These are phyloP conservation scores for Eudyptes chrysolophus DNA, from an alignment of 2,113 vertebrate genomes.

Conservation along the genomic window DNA sequence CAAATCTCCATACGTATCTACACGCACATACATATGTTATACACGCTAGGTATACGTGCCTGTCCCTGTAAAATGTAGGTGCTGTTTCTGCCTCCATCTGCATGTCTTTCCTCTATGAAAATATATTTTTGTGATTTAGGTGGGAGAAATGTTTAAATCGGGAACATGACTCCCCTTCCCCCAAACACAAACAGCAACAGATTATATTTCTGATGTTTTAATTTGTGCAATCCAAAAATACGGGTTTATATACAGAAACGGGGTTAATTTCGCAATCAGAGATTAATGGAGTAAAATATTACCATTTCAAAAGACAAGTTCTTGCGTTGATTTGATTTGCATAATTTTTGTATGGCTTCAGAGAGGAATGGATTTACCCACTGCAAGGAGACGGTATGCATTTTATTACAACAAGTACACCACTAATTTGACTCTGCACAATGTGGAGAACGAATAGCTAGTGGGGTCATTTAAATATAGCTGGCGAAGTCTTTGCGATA, in stretches of 20 bases:
- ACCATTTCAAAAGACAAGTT: conserved; percentile 65
- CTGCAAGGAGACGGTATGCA: conserved; percentile 26
- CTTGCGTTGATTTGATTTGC: conserved; percentile 55
- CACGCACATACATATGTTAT: neutral
- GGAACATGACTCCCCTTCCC: neutral
- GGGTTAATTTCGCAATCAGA: conserved; percentile 43
- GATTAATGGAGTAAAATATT: conserved; percentile 40
- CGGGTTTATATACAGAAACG: neutral
- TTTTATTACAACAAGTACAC: conserved; percentile 8
- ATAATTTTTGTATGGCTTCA: conserved; percentile 52
- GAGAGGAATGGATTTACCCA: conserved; percentile 18
- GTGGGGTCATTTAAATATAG: conserved; percentile 44
- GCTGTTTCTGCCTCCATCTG: neutral
- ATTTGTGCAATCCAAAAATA: conserved; percentile 14
- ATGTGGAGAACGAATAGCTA: neutral
- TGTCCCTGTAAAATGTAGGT: neutral
- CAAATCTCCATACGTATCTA: neutral
- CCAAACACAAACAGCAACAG: neutral
- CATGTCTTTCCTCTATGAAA: neutral
- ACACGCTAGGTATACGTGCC: neutral
- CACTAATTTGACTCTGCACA: conserved; percentile 32
- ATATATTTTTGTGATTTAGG: neutral
- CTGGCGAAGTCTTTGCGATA: neutral
- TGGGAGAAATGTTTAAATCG: neutral
- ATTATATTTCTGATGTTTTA: neutral